Conservation (phyloP, 2,797 vertebrate species). For the Gymnothorax reevesii region DNA sequence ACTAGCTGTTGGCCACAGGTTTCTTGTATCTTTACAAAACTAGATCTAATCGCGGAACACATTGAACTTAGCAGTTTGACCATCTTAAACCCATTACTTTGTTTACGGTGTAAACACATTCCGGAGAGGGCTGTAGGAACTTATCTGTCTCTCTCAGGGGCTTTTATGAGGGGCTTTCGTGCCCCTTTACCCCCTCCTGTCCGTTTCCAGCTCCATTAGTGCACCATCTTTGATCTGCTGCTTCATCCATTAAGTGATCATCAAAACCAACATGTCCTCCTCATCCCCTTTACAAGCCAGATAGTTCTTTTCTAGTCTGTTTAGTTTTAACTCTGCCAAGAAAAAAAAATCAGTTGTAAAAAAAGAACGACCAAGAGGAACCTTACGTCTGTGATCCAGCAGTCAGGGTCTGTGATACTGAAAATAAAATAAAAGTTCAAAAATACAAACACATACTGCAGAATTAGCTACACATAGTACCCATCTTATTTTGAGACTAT, state of each 20-base stretch:
- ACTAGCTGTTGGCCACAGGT: not conserved
- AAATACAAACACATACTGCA: too few species aligned
- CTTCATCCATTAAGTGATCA: slow-evolving; percentile 7
- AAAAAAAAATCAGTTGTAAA: slow-evolving; percentile 19
- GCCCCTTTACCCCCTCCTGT: slow-evolving; percentile 4
- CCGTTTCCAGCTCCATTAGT: not conserved
- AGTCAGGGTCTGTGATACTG: not conserved
- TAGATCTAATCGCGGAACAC: not conserved
- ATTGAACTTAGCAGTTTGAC: slow-evolving; percentile 24
- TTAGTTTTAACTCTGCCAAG: not conserved
- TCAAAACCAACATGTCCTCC: slow-evolving; percentile 1
- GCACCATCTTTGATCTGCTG: slow-evolving; percentile 14
- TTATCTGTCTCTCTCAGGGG: not conserved
- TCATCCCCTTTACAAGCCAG: not conserved
- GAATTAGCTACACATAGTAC: too few species aligned
- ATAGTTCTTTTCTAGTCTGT: not conserved
- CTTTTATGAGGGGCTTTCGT: slow-evolving; percentile 14
- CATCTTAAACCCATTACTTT: slow-evolving; percentile 32
- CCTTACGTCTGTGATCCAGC: not conserved
- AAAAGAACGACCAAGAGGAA: not conserved
- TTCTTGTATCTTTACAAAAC: slow-evolving; percentile 2
- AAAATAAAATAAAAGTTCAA: too few species aligned
- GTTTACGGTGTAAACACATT: slow-evolving; percentile 36
- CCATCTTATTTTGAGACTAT: not conserved
- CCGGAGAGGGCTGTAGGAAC: slow-evolving; percentile 19